Percentiles rank a stretch among this genome's conserved stretches.
phyloP scores from a whole-genome alignment of 1,140 invertebrate genomes.

The Campoletis sonorensis region DNA sequence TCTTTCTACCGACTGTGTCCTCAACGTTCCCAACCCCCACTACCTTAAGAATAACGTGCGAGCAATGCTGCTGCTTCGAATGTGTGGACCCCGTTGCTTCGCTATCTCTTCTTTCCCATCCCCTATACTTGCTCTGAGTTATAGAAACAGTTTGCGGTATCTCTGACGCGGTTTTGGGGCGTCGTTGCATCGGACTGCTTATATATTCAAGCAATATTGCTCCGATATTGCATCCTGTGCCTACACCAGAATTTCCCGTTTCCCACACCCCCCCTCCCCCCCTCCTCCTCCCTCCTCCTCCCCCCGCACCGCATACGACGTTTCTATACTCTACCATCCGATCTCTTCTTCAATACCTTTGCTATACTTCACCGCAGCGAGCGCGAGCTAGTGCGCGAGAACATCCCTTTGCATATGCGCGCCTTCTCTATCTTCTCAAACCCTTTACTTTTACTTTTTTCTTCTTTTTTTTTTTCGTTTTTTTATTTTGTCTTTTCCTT shows the following conservation, averaged over 20 bases:
- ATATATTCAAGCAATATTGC: constrained; percentile 58
- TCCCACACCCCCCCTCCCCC: not conserved
- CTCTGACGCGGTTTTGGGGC: constrained; percentile 48
- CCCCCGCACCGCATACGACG: not conserved
- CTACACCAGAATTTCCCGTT: constrained; percentile 40
- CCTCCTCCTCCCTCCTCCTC: not conserved
- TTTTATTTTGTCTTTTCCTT: not conserved
- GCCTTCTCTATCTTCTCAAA: constrained; percentile 39
- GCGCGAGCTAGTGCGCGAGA: not conserved
- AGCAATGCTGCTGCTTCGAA: not conserved
- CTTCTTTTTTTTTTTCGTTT: not conserved
- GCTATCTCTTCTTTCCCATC: constrained; percentile 52
- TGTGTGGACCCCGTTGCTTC: not conserved
- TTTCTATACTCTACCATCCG: not conserved
- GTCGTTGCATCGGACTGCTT: constrained; percentile 48
- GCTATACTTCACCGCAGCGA: not conserved
- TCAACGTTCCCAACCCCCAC: not conserved
- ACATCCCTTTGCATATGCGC: constrained; percentile 24
- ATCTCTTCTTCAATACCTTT: constrained; percentile 15
- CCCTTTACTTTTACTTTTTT: not conserved
- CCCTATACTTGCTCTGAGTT: constrained; percentile 49
- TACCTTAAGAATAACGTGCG: constrained; percentile 2
- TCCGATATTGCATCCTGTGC: constrained; percentile 54
- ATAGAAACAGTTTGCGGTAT: constrained; percentile 59
- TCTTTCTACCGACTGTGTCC: not conserved